Conservation (phyloP, 2,113 vertebrate genomes). For the Lasiurus cinereus region DNA sequence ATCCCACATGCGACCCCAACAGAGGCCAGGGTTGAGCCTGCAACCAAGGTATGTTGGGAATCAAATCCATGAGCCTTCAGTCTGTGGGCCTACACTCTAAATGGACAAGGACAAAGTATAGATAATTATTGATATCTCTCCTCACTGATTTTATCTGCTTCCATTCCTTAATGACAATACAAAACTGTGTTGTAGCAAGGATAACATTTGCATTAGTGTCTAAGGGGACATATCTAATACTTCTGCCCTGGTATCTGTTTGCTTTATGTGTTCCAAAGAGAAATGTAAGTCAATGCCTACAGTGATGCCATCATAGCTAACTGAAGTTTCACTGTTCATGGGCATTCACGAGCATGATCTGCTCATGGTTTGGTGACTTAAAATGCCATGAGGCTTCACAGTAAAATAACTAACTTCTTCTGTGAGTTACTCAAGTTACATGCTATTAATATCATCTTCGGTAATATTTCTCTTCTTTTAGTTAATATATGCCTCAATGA, state of each 20-base stretch:
- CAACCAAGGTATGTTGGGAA: no score
- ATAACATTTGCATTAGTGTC: background rate
- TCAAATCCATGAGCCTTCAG: no score
- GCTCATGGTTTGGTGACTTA: background rate
- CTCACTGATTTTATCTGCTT: background rate
- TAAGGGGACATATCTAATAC: background rate
- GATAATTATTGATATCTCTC: background rate
- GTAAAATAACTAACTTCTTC: background rate
- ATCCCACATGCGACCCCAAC: no score
- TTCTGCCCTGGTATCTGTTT: background rate
- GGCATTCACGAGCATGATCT: background rate
- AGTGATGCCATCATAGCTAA: background rate
- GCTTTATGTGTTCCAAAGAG: background rate
- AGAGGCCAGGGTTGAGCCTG: no score
- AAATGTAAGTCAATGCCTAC: background rate
- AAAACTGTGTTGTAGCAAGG: background rate
- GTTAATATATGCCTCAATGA: background rate
- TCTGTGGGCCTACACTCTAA: no score
- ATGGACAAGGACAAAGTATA: background rate
- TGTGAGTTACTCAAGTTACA: background rate
- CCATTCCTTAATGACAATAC: background rate
- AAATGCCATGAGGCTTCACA: background rate
- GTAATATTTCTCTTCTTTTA: constrained; percentile 7
- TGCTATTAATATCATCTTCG: background rate
- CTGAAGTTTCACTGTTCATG: background rate